Base-by-base conservation (phyloP, 35 echinoderm and acorn worm species). In the Nesometra sesokonis region DNA sequence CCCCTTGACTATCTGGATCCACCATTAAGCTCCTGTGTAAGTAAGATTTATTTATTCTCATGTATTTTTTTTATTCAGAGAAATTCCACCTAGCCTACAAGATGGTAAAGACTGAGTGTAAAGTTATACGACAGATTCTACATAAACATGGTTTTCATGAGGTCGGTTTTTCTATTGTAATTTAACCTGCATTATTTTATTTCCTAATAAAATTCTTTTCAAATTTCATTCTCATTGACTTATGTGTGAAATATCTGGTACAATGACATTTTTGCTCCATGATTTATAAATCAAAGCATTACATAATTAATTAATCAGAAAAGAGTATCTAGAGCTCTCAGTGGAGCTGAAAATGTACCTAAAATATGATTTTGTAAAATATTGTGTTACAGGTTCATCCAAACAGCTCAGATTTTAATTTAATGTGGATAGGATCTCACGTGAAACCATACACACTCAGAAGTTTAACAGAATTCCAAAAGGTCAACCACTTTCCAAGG, bases 401-500 rank as follows among this genome's bases (percentile, higher is more conserved):
- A 33, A 97, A 94, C 39, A 97, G 95, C 35, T 94, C 92, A 32
- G 95, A 97, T 85, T 97, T 97, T 82, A 97, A 97, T 86, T 57
- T 97, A 31, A 97, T 90, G 77, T 97, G 95, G 95, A 97, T 91
- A 76, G 95, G 95, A n/a, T 94, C 88, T 37, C 95, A 97, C 82
- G 95, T 97, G 5, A 97, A 97, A 37, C 95, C 95, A 32, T 97
- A 93, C 87, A 97, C 95, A 0, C 82, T 97, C 0, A 81, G 95
- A 43, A 94, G 89, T 79, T 87, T 97, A 34, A 94, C 95, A 32
- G 95, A 97, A 84, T 97, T 97, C 34, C 95, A 97, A 88, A 97
- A 97, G 78, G 89, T 97, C 80, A 97, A 97, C 81, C 95, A 97
- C 87, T 97, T 97, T 87, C 95, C 95, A 85, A 93, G 95, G 95